Evolutionary conservation across 1,140 invertebrate genomes (phyloP).

Genomic region (Cydia splendana): DNA sequence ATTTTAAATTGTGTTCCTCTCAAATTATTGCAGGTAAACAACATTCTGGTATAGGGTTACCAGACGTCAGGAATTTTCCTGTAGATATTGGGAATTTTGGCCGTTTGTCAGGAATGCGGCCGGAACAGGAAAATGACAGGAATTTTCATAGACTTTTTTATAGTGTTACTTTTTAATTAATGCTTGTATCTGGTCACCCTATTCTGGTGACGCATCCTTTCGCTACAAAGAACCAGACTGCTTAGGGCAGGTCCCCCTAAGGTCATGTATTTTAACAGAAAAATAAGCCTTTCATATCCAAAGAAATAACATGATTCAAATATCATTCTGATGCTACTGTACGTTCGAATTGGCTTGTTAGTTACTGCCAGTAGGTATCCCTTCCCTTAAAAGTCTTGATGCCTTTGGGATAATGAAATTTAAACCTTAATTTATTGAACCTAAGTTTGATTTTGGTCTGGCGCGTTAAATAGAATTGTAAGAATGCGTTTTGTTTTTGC

Average conservation of each 20-base stretch:
- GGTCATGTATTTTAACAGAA: not conserved
- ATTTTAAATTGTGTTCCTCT: not conserved
- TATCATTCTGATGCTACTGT: no score
- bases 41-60: not conserved
- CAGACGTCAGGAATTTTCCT: no score
- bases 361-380: not conserved
- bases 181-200: no score
- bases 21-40: not conserved
- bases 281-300: not conserved
- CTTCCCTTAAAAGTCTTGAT: not conserved
- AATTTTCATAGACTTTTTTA: no score
- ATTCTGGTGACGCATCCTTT: no score
- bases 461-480: not conserved
- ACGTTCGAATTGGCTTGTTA: not conserved
- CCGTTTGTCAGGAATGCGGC: no score
- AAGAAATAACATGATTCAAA: no score
- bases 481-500: not conserved
- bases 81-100: no score
- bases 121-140: no score
- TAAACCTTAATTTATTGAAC: not conserved
- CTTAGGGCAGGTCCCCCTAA: no score
- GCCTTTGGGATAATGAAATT: not conserved
- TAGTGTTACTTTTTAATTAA: no score
- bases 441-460: not conserved
- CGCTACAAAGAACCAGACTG: no score